Evolutionary conservation across 1,140 invertebrate species (phyloP).

Genomic region (Chironomus striatipennis): DNA sequence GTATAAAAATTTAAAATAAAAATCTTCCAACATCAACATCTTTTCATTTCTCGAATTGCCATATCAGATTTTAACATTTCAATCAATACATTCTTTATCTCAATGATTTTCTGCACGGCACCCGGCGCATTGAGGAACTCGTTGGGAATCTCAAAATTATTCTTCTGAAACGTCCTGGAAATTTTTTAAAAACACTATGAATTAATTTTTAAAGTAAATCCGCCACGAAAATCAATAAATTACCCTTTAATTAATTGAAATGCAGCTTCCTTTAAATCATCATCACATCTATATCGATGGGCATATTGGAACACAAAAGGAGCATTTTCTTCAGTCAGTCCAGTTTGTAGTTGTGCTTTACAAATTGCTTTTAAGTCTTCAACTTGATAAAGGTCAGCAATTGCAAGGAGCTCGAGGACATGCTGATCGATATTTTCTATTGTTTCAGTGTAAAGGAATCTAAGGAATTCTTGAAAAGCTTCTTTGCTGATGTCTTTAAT

Average conservation of each 20-base stretch:
- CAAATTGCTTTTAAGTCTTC: slow-evolving; percentile 11
- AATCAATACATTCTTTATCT: not conserved
- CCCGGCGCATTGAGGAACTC: not conserved
- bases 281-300: not conserved
- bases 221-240: not conserved
- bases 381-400: not conserved
- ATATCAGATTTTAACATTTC: not conserved
- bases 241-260: not conserved
- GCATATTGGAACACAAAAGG: not conserved
- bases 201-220: too few species aligned
- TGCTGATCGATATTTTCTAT: not conserved
- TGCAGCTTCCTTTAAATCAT: not conserved
- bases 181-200: not conserved
- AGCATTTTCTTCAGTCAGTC: not conserved
- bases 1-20: too few species aligned
- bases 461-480: not conserved
- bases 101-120: not conserved
- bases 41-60: not conserved
- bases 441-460: not conserved
- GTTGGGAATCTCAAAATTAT: not conserved
- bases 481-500: not conserved
- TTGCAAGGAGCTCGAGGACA: not conserved
- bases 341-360: not conserved
- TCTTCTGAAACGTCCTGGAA: not conserved
- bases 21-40: too few species aligned